These are phyloP conservation scores for Steinernema khuongi DNA, from an alignment of 1,140 invertebrate species.

Conservation along the genomic window DNA sequence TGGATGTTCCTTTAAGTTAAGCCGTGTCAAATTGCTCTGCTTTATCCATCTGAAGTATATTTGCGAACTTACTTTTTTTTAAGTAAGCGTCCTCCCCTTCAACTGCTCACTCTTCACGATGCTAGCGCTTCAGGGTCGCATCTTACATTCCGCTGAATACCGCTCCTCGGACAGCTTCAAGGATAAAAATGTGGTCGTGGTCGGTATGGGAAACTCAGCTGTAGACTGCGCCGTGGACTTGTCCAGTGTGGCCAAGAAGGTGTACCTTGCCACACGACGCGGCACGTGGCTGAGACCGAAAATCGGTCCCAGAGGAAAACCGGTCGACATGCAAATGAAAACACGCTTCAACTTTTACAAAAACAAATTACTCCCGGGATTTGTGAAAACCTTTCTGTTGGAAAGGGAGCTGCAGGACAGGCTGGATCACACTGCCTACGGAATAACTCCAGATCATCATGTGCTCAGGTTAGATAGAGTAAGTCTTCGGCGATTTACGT, in stretches of 20 bases:
- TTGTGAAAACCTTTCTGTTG: slow-evolving; percentile 45
- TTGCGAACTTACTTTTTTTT: not conserved
- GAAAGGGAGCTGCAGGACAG: slow-evolving; percentile 46
- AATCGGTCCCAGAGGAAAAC: slow-evolving; percentile 54
- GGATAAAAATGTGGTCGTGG: slow-evolving; percentile 60
- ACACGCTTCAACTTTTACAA: slow-evolving; percentile 50
- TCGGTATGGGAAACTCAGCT: slow-evolving; percentile 65
- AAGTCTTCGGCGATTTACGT: not conserved
- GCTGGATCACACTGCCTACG: slow-evolving; percentile 62
- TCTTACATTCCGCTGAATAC: slow-evolving; percentile 61
- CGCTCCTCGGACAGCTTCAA: slow-evolving; percentile 53
- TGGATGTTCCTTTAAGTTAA: no score
- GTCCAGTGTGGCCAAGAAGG: slow-evolving; percentile 59
- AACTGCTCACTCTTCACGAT: no score
- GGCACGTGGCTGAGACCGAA: slow-evolving; percentile 62
- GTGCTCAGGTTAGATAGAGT: slow-evolving; percentile 53
- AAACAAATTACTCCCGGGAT: slow-evolving; percentile 50
- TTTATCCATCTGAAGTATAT: not conserved
- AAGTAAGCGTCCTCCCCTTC: no score
- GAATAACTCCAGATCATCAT: slow-evolving; percentile 60
- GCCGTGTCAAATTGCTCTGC: no score
- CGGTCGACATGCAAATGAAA: slow-evolving; percentile 46
- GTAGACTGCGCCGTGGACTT: slow-evolving; percentile 64
- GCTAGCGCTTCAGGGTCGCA: slow-evolving; percentile 59
- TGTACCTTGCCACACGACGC: slow-evolving; percentile 62